Evolutionary conservation across 2,797 vertebrate genomes (phyloP).

Genomic region (Argya squamiceps): DNA sequence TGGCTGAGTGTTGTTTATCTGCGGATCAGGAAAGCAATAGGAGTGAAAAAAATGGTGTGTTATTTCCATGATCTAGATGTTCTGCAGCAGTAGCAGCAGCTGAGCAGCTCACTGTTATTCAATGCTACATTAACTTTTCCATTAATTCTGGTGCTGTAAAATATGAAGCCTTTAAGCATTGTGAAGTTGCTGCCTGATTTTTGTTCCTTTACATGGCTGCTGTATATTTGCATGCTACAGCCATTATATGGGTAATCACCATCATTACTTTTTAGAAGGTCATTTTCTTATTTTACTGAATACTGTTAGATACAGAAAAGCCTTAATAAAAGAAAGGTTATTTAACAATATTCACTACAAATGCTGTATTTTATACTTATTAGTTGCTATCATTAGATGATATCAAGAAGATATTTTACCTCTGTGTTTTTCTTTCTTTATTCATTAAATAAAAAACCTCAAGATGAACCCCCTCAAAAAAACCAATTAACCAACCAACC

Average conservation of each 20-base stretch:
- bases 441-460: background rate
- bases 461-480: background rate
- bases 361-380: background rate
- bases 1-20: background rate
- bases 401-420: background rate
- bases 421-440: background rate
- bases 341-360: background rate
- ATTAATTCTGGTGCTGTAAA: slow-evolving; percentile 88
- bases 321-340: background rate
- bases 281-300: slow-evolving; percentile 24
- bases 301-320: background rate
- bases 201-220: slow-evolving; percentile 33
- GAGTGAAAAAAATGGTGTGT: slow-evolving; percentile 84
- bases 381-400: background rate
- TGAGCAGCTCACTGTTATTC: slow-evolving; percentile 86
- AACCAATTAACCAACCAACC: background rate
- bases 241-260: slow-evolving; percentile 36
- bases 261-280: slow-evolving; percentile 55
- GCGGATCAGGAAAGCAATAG: slow-evolving; percentile 23
- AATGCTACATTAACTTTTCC: slow-evolving; percentile 94
- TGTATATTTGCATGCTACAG: slow-evolving; percentile 45
- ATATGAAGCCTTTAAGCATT: slow-evolving; percentile 83
- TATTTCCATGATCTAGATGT: slow-evolving; percentile 83
- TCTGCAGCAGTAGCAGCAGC: slow-evolving; percentile 83
- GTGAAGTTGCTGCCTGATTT: slow-evolving; percentile 72